A percentile compares a stretch with the other conserved stretches of the same genome.
These are phyloP conservation scores for Eudyptes chrysolophus DNA, from an alignment of 2,113 vertebrate species.

Conservation along the genomic window DNA sequence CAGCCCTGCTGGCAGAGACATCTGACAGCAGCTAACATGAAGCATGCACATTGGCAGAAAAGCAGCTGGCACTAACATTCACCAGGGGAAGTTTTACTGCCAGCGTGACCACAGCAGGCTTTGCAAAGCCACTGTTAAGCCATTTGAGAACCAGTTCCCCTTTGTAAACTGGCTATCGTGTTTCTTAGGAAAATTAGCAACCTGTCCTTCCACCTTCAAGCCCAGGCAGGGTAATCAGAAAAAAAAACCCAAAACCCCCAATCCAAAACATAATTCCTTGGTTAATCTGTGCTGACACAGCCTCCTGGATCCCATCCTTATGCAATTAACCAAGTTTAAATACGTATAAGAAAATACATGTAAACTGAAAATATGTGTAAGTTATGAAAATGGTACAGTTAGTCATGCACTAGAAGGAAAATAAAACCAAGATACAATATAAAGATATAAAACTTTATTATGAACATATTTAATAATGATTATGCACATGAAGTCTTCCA, in stretches of 20 bases:
- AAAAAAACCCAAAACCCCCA: no score
- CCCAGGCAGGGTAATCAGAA: not conserved
- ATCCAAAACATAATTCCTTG: not conserved
- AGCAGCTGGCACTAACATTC: no score
- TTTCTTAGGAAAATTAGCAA: not conserved
- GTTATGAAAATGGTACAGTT: not conserved
- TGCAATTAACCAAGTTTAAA: not conserved
- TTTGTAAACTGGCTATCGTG: not conserved
- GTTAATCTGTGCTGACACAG: not conserved
- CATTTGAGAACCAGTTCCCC: not conserved
- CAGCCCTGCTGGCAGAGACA: not conserved
- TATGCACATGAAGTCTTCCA: conserved; percentile 36
- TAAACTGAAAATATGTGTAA: not conserved
- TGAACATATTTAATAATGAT: conserved; percentile 52
- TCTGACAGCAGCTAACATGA: not conserved
- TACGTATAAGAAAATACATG: not conserved
- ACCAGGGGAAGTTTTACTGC: not conserved
- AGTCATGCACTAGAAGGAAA: not conserved
- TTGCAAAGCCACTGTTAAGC: not conserved
- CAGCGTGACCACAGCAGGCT: not conserved
- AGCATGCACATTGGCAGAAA: not conserved
- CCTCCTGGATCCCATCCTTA: not conserved
- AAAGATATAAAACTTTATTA: conserved; percentile 65
- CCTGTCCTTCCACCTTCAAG: not conserved
- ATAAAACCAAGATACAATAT: not conserved